Percentiles rank a stretch among this genome's conserved stretches.
Conservation (phyloP, 2,113 vertebrate species). For the Xiphophorus hellerii region DNA sequence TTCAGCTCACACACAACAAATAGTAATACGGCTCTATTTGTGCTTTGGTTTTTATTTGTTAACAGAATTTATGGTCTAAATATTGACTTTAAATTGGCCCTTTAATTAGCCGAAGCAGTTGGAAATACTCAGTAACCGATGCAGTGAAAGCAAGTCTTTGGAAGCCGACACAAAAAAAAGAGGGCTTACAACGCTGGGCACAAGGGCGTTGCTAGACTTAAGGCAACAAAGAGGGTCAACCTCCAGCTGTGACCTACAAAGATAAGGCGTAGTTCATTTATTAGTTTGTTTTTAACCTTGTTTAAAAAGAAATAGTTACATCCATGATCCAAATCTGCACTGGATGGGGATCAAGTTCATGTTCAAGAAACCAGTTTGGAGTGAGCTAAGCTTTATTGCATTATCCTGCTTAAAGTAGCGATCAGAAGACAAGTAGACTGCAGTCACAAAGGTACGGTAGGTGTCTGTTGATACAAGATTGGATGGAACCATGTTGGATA, state of each 20-base stretch:
- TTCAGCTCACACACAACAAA: conserved; percentile 30
- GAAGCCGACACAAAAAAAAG: conserved; percentile 9
- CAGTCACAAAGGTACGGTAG: no score
- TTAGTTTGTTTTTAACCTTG: no score
- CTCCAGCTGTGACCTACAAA: no score
- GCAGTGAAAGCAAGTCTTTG: conserved; percentile 33
- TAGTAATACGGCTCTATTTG: conserved; percentile 16
- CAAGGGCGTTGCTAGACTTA: neutral
- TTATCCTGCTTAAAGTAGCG: no score
- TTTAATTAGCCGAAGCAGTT: conserved; percentile 28
- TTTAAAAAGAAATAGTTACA: neutral
- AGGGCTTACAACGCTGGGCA: conserved; percentile 10
- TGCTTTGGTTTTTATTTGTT: conserved; percentile 36
- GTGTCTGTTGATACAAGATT: no score
- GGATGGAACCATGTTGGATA: no score
- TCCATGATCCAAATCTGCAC: neutral
- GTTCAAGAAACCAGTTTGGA: no score
- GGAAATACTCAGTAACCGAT: conserved; percentile 34
- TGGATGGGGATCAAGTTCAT: neutral
- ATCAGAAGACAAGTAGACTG: no score
- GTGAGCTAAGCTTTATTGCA: no score
- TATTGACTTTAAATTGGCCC: conserved; percentile 37
- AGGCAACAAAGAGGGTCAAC: no score
- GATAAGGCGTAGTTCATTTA: no score
- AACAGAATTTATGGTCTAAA: conserved; percentile 43